Base-by-base conservation (phyloP, 2,797 vertebrate species). In the Etheostoma perlongum region DNA sequence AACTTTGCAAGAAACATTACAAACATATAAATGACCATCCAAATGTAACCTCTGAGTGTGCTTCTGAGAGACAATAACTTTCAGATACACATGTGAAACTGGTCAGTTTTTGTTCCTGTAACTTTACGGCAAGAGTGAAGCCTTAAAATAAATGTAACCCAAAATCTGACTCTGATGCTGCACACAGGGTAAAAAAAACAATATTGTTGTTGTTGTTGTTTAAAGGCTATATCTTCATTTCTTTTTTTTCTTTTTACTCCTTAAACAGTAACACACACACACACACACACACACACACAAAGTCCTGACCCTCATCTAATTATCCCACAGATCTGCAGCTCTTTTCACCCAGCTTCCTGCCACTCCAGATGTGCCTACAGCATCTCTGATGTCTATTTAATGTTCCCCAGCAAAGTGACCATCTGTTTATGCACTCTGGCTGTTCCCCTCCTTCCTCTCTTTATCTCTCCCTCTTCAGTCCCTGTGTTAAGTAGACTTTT, bases 341-440 rank as follows among this genome's bases (percentile, higher is more conserved):
- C 78, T 15, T 7, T 80, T 74, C 77, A 77, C 53, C 60, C 79
- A 77, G 86, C 86, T 93, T 93, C 92, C 91, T 93, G 89, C 83
- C 85, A 82, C 77, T 92, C 88, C 90, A 92, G 88, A 92, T 93
- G 91, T 92, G 90, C 88, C 86, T 83, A 81, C 86, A 90, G 85
- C 89, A 91, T 91, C 88, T 90, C 85, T 93, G 88, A 90, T 91
- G 91, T 93, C 89, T 90, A 90, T 91, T 92, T 92, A 92, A 93
- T 90, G 90, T 90, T 90, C 89, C 72, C 67, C 87, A 79, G 84
- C 82, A 87, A 87, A 92, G 79, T 82, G 85, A 85, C 84, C 92
- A 91, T 94, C 89, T 94, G 92, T 86, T 92, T 88, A 87, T 89
- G 69, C 76, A n/a, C 88, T 88, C 83, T 54, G 8, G 49, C 63